A percentile compares a stretch with the other conserved stretches of the same genome.
These are phyloP conservation scores for Sycobia sp. DNA, from an alignment of 1,140 invertebrate genomes.

Conservation along the genomic window DNA sequence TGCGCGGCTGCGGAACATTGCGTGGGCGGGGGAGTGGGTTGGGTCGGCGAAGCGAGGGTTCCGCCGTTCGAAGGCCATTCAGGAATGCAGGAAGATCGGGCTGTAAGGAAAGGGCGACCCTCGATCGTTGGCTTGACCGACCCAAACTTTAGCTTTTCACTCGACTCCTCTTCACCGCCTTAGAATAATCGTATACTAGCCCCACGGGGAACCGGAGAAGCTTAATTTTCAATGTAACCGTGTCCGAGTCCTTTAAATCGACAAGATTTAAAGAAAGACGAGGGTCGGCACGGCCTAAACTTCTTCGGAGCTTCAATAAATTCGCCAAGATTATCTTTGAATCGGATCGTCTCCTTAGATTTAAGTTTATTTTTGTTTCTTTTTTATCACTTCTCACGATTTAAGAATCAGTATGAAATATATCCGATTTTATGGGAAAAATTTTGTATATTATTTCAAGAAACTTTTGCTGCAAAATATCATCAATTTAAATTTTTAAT, in stretches of 20 bases:
- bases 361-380: constrained; percentile 2
- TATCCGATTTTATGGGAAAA: too few relatives aligned
- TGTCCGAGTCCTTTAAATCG: not conserved
- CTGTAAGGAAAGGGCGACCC: constrained; percentile 47
- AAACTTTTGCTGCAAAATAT: too few relatives aligned
- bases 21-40: too few relatives aligned
- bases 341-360: too few relatives aligned
- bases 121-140: constrained; percentile 42
- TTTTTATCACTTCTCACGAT: too few relatives aligned
- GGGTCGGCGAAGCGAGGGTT: constrained; percentile 56
- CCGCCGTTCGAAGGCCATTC: constrained; percentile 58
- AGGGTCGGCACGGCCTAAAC: not conserved
- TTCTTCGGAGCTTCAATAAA: not conserved
- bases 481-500: too few relatives aligned
- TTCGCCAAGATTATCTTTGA: constrained; percentile 9
- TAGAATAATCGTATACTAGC: not conserved
- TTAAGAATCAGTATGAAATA: too few relatives aligned
- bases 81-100: constrained; percentile 50
- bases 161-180: constrained; percentile 5
- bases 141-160: constrained; percentile 8
- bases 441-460: too few relatives aligned
- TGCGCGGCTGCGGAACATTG: constrained; percentile 57
- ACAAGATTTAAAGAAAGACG: constrained; percentile 20
- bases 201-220: not conserved
- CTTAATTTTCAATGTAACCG: not conserved